Evolutionary conservation across 2,113 vertebrate genomes (phyloP).

Genomic region (Aspiorhynchus laticeps): DNA sequence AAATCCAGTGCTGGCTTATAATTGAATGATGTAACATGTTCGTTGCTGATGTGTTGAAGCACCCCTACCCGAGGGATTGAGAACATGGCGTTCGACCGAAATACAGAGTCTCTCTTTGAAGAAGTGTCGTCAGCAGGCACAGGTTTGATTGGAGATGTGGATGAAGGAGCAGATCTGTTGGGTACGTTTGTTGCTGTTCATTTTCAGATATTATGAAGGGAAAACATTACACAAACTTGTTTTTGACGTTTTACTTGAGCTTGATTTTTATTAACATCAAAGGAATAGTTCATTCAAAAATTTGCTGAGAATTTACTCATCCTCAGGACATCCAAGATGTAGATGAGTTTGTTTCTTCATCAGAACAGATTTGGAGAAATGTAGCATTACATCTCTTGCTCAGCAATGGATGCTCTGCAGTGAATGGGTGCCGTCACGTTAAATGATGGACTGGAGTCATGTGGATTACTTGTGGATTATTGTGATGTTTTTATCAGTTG

Average conservation of each 20-base stretch:
- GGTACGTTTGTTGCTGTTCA: constrained; percentile 76
- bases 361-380: no score
- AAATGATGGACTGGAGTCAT: no score
- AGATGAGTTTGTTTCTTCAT: no score
- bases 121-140: constrained; percentile 95
- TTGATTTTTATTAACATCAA: not conserved
- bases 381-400: no score
- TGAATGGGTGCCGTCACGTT: no score
- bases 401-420: no score
- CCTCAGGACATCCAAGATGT: not conserved
- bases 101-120: constrained; percentile 97
- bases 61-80: constrained; percentile 97
- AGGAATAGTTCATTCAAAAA: not conserved
- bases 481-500: no score
- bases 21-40: not conserved
- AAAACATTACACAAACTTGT: not conserved
- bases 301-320: not conserved
- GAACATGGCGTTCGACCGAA: constrained; percentile 96
- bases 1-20: not conserved
- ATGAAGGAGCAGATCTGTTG: constrained; percentile 96
- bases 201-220: not conserved
- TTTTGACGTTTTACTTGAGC: not conserved
- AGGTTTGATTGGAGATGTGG: constrained; percentile 95
- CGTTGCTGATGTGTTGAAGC: constrained; percentile 68
- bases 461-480: no score